Conservation (phyloP, 1,140 invertebrate genomes). For the Steinernema feltiae region DNA sequence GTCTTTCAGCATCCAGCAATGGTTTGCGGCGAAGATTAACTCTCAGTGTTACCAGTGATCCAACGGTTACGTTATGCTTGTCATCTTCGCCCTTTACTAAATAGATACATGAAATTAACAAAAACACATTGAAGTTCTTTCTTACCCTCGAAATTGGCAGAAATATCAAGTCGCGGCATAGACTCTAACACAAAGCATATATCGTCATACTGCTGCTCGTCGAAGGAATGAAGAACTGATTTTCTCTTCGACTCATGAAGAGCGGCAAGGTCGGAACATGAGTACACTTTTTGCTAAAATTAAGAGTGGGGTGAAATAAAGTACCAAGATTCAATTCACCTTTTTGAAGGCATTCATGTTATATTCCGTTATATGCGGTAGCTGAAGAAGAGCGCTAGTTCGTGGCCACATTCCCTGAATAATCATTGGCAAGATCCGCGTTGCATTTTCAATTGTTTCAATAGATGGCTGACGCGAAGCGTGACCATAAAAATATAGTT, state of each 20-base stretch:
- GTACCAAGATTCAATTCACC: slow-evolving; percentile 53
- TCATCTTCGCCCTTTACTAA: slow-evolving; percentile 94
- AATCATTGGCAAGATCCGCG: slow-evolving; percentile 92
- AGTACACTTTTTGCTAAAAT: slow-evolving; percentile 62
- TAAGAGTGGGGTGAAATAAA: slow-evolving; percentile 5
- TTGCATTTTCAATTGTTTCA: slow-evolving; percentile 92
- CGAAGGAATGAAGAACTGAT: slow-evolving; percentile 72
- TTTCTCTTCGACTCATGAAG: slow-evolving; percentile 80
- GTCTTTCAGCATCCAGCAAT: slow-evolving; percentile 42
- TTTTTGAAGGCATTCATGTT: slow-evolving; percentile 81
- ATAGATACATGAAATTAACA: too few species aligned
- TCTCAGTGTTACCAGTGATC: slow-evolving; percentile 92
- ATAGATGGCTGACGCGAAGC: slow-evolving; percentile 69
- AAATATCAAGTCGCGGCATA: slow-evolving; percentile 86
- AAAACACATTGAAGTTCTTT: too few species aligned
- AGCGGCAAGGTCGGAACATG: slow-evolving; percentile 75
- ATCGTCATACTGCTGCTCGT: slow-evolving; percentile 84
- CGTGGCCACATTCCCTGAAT: slow-evolving; percentile 92
- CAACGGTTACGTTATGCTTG: slow-evolving; percentile 85
- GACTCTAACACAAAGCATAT: slow-evolving; percentile 80
- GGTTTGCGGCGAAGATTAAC: slow-evolving; percentile 70
- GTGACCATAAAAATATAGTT: slow-evolving; percentile 83
- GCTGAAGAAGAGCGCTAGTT: slow-evolving; percentile 83
- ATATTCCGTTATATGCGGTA: slow-evolving; percentile 90
- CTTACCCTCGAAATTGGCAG: slow-evolving; percentile 58